Base-by-base conservation (phyloP, 1,140 invertebrate genomes). In the Drosophila murphyi region DNA sequence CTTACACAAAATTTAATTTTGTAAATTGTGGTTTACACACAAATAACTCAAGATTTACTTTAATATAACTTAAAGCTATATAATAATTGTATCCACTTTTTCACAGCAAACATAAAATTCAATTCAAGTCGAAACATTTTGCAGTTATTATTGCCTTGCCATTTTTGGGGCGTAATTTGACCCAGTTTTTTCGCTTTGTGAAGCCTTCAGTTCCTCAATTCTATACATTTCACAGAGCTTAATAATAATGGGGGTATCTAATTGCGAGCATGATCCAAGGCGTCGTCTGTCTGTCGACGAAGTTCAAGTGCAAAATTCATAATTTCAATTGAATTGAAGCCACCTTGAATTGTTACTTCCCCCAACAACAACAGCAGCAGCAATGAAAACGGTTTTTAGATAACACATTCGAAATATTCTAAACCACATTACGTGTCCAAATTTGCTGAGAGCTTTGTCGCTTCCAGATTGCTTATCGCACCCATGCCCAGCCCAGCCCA, bases 401-500 rank as follows among this genome's bases (percentile, higher is more conserved):
- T 72, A 73, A 57, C 37, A 59, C 37, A 39, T 6, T 70, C 34
- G 72, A 41, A 62, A 55, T 43, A 39, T 63, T 63, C 48, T 59
- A 59, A 52, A 56, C 43, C 41, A 41, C 77, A 86, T 87, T 85
- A 85, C 78, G 82, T 78, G 82, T 71, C 54, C 59, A 64, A 78
- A 55, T 64, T 59, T 72, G 7, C 47, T 29, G 28, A 60, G 35
- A 39, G 29, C 48, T 59, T 45, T 34, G 31, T 29, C 43, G 4
- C 3, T 3, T 47, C 4, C 20, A 82, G 82, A 82, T 82, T 86
- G 60, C 63, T 64, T 82, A 80, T 87, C 71, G 60, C 20, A 20
- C 20, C 20, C 20, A 20, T 20, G 20, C 29, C 7, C 7, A 7
- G 12, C 20, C 37, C 34, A 48, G 51, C 45, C 20, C 20, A 20